Evolutionary conservation across 2,888 invertebrate species (phyloP).

Genomic region (Strigamia crassipes): DNA sequence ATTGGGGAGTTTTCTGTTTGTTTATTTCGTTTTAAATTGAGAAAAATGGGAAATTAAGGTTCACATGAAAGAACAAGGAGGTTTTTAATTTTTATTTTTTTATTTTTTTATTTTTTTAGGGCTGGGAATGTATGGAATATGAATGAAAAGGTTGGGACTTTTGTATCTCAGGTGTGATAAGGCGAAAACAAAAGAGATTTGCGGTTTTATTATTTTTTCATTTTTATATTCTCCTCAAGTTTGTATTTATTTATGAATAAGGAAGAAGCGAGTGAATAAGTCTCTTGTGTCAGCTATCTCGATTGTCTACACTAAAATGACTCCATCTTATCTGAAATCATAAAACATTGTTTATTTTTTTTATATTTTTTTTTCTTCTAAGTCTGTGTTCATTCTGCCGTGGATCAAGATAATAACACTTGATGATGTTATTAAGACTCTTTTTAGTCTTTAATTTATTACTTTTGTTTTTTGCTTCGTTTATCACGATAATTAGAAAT

Average conservation of each 20-base stretch:
- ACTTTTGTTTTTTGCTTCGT: background rate
- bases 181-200: conserved; percentile 29
- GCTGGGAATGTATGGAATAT: background rate
- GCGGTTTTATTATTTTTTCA: background rate
- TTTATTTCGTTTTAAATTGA: background rate
- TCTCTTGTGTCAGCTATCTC: conserved; percentile 31
- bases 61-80: conserved; percentile 37
- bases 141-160: background rate
- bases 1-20: background rate
- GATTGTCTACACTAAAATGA: conserved; percentile 10
- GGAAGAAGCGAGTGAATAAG: conserved; percentile 3
- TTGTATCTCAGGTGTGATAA: conserved; percentile 34
- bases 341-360: background rate
- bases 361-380: background rate
- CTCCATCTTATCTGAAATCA: conserved; percentile 10
- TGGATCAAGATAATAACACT: conserved; percentile 36
- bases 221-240: background rate
- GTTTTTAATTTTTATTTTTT: conserved; percentile 26
- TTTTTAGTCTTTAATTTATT: background rate
- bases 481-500: background rate
- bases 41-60: background rate
- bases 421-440: conserved; percentile 13
- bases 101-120: no score
- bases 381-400: conserved; percentile 28
- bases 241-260: conserved; percentile 14